phyloP scores from a whole-genome alignment of 1,140 invertebrate species.

The Eueides isabella region DNA sequence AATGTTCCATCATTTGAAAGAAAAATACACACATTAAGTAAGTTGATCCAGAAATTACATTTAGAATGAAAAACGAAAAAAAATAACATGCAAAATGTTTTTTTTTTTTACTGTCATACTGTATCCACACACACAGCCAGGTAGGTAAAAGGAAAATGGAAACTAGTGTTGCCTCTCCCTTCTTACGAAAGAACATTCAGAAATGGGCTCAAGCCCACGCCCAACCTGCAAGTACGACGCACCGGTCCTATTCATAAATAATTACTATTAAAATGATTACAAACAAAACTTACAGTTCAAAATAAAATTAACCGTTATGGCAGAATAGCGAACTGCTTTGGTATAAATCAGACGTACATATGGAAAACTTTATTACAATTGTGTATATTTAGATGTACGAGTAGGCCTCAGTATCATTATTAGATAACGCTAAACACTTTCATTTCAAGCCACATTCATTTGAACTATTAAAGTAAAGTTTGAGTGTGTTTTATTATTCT shows the following conservation, averaged over 20 bases:
- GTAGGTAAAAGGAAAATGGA: too few relatives aligned
- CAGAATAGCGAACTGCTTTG: constrained; percentile 14
- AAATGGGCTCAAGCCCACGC: too few relatives aligned
- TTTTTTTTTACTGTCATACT: too few relatives aligned
- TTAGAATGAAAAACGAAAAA: not conserved
- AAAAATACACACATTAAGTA: not conserved
- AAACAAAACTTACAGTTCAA: constrained; percentile 26
- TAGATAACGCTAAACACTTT: not conserved
- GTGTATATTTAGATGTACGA: not conserved
- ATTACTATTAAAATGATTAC: not conserved
- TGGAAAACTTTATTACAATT: not conserved
- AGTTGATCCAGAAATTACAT: not conserved
- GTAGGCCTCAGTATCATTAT: constrained; percentile 3
- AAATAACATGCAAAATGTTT: too few relatives aligned
- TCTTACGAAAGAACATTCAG: too few relatives aligned
- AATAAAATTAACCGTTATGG: constrained; percentile 24
- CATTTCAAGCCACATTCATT: constrained; percentile 1
- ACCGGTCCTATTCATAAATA: not conserved
- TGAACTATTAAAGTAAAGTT: constrained; percentile 11
- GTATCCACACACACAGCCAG: too few relatives aligned
- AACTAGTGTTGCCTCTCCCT: too few relatives aligned
- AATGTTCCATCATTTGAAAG: too few relatives aligned
- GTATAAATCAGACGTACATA: not conserved
- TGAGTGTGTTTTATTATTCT: not conserved
- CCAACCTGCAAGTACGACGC: too few relatives aligned